phyloP scores from a whole-genome alignment of 1,140 invertebrate genomes.

The Paraescarpia echinospica region DNA sequence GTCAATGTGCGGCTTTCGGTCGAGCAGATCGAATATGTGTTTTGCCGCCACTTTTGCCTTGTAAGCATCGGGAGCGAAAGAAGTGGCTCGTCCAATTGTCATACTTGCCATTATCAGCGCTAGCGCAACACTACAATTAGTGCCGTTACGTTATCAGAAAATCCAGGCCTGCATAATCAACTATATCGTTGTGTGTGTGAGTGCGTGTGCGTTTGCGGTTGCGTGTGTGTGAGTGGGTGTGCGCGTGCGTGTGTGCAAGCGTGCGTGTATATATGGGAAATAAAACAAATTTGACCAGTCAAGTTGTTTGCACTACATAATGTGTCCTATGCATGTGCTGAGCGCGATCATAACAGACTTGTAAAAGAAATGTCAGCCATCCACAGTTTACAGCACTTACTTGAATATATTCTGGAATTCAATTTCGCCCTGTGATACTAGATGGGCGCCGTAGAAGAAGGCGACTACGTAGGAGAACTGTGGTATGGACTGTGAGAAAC shows the following conservation, averaged over 20 bases:
- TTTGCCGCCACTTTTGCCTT: neutral
- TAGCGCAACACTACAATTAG: neutral
- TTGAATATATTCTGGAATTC: too few relatives aligned
- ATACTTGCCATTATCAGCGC: slow-evolving; percentile 3
- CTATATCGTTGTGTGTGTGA: neutral
- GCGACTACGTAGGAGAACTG: too few relatives aligned
- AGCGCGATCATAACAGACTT: too few relatives aligned
- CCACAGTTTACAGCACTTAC: too few relatives aligned
- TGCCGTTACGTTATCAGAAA: neutral
- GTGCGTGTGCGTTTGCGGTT: neutral
- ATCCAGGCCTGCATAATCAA: too few relatives aligned
- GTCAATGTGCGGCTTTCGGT: neutral
- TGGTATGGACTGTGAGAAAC: too few relatives aligned
- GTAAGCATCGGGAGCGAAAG: slow-evolving; percentile 13
- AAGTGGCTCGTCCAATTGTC: neutral
- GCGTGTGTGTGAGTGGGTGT: neutral
- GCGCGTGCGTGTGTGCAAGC: neutral
- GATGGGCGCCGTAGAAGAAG: too few relatives aligned
- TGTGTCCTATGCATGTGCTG: too few relatives aligned
- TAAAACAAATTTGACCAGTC: too few relatives aligned
- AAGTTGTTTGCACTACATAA: too few relatives aligned
- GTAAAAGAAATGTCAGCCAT: too few relatives aligned
- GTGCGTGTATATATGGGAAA: neutral
- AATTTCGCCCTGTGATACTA: too few relatives aligned
- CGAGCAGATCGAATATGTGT: slow-evolving; percentile 17